Percentiles rank a stretch among this genome's conserved stretches.
Conservation (phyloP, 2,888 invertebrate species). For the Meandrusa payeni region DNA sequence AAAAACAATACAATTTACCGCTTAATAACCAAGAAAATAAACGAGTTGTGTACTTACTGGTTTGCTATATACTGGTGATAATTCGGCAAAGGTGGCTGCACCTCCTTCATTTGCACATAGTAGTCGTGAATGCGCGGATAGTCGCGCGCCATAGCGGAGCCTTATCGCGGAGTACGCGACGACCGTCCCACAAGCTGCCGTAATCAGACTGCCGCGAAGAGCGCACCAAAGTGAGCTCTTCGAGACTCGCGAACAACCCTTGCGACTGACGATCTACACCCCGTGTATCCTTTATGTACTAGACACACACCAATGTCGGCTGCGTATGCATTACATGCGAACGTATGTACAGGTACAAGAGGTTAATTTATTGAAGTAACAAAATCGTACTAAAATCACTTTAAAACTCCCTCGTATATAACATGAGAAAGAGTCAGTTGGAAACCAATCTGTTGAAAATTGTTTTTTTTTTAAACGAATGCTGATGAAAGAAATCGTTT, state of each 20-base stretch:
- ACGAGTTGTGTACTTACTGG: conserved; percentile 46
- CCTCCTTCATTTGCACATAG: conserved; percentile 48
- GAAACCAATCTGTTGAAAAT: no score
- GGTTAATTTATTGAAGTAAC: no score
- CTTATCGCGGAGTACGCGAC: conserved; percentile 24
- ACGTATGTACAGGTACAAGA: no score
- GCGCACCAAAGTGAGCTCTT: conserved; percentile 11
- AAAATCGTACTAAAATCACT: no score
- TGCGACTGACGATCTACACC: neutral
- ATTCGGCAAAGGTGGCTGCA: conserved; percentile 41
- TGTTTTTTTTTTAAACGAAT: no score
- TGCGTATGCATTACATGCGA: no score
- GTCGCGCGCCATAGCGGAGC: conserved; percentile 48
- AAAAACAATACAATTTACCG: no score
- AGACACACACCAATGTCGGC: neutral
- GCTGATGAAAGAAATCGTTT: no score
- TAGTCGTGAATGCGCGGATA: conserved; percentile 48
- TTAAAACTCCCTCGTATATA: no score
- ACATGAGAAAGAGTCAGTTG: no score
- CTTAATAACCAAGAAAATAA: no score
- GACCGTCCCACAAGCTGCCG: conserved; percentile 29
- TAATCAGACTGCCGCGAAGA: conserved; percentile 14
- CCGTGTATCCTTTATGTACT: neutral
- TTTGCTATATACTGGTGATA: conserved; percentile 42
- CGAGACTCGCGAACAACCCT: conserved; percentile 9